Evolutionary conservation across 1,140 invertebrate species (phyloP), one percentile per base, ranked within the genome.

Genomic region (Drosophila oshimai): DNA sequence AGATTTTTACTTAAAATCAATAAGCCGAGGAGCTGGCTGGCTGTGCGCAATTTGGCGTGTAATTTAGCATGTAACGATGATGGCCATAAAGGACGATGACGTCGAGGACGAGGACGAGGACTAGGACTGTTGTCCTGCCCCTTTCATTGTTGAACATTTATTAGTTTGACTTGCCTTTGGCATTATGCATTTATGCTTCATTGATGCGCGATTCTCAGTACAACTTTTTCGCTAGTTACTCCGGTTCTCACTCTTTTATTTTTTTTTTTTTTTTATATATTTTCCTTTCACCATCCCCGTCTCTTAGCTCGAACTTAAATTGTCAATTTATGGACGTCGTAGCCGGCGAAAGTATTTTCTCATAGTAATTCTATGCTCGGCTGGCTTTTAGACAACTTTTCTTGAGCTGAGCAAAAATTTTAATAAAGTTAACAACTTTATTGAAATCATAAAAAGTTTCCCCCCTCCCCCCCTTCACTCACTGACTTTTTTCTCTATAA

Each of bases 381-480:
- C 80, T 84, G 79, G 55, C 81, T 80, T 62, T 86, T 72, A 70
- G 65, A 62, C 72, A 87, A 86, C 80, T 86, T 86, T 86, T 75
- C 84, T 72, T 64, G 28, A 72, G 69, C 77, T 60, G 74, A 78
- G 80, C 71, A 75, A 73, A 84, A 75, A 87, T 86, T 86, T 87
- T 86, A 86, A 86, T 86, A 86, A 86, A 86, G 80, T 86, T 86
- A 86, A 86, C 76, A 86, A 86, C 72, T 86, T 86, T 87, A 86
- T 86, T 84, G 80, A 80, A 84, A 84, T 86, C 72, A 75, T 87
- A 79, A 84, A 86, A 80, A 87, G 74, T 54, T 34, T 57, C 39
- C n/a, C 36, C 17, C 24, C 28, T n/a, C 53, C 26, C 15, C 39
- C 26, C 13, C 12, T 13, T 28, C 51, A 37, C 39, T n/a, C n/a